Evolutionary conservation across 1,140 invertebrate genomes (phyloP).

Genomic region (Drosophila ogumai): DNA sequence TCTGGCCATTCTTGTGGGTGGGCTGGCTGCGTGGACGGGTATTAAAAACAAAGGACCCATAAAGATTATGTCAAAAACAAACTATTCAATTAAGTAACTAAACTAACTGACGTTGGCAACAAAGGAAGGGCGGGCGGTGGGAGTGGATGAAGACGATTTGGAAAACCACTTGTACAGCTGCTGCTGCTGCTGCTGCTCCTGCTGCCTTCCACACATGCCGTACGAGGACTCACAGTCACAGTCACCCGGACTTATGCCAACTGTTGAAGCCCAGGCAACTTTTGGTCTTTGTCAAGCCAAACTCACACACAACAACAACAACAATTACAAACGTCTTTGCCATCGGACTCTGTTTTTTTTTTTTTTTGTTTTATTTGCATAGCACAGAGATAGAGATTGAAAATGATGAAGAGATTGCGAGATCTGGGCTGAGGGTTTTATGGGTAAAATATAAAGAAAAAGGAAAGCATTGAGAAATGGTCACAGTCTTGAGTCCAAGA

Average conservation of each 20-base stretch:
- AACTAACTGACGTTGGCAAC: conserved; percentile 78
- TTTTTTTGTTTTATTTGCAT: conserved; percentile 71
- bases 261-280: conserved; percentile 66
- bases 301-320: conserved; percentile 43
- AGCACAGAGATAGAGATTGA: conserved; percentile 39
- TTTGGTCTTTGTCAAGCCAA: conserved; percentile 64
- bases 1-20: conserved; percentile 24
- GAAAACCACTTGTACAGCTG: conserved; percentile 37
- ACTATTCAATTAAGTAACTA: conserved; percentile 83
- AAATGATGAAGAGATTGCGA: conserved; percentile 17
- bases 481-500: neutral
- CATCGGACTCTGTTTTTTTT: conserved; percentile 10
- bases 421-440: conserved; percentile 11
- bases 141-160: conserved; percentile 18
- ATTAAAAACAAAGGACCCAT: conserved; percentile 81
- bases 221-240: conserved; percentile 17
- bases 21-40: conserved; percentile 39
- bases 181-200: conserved; percentile 4
- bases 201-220: conserved; percentile 56
- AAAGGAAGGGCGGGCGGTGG: conserved; percentile 1
- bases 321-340: conserved; percentile 52
- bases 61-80: conserved; percentile 84
- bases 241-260: conserved; percentile 47
- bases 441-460: neutral
- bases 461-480: neutral